Evolutionary conservation across 2,888 invertebrate species (phyloP), one percentile per base, ranked within the genome.

Genomic region (Diadegma fenestrale): DNA sequence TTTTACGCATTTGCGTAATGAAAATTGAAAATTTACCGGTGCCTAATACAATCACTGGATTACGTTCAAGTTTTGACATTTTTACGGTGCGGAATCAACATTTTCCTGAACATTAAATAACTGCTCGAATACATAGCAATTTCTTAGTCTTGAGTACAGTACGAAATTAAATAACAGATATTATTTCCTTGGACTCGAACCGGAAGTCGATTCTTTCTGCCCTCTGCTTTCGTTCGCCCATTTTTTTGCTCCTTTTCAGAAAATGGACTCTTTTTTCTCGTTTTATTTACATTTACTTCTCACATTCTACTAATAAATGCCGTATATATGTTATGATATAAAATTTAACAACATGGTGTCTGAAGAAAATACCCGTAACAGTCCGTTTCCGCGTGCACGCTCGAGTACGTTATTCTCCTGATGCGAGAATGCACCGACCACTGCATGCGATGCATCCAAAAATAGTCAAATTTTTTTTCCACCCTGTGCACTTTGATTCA

Each of bases 341-440:
- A 51, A 54, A 61, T 80, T 81, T 45, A 75, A 75, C 54, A 75
- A 75, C 54, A 73, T 83, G 54, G 78, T 76, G 85, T 82, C 68
- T 84, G 54, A 77, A 83, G 80, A 87, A 86, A 86, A 85, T 84
- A 84, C 84, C 79, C 85, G 79, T 87, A 88, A 85, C 84, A 84
- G 83, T 85, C 79, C 86, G 88, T 89, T 90, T 90, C 89, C 90
- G 90, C 87, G 88, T 90, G 89, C 88, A 89, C 88, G 88, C 87
- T 87, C 88, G 88, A 88, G 88, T 87, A 89, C 86, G 85, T 87
- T 88, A 89, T 84, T 84, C 79, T 64, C 83, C 78, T 85, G 66
- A 76, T 85, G 63, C 82, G 80, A 80, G 51, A 80, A 71, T 69
- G 78, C 79, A 66, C 73, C 71, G 83, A 84, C 45, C 58, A 78